phyloP scores from a whole-genome alignment of 1,140 invertebrate species.

The Drosophila jambulina region DNA sequence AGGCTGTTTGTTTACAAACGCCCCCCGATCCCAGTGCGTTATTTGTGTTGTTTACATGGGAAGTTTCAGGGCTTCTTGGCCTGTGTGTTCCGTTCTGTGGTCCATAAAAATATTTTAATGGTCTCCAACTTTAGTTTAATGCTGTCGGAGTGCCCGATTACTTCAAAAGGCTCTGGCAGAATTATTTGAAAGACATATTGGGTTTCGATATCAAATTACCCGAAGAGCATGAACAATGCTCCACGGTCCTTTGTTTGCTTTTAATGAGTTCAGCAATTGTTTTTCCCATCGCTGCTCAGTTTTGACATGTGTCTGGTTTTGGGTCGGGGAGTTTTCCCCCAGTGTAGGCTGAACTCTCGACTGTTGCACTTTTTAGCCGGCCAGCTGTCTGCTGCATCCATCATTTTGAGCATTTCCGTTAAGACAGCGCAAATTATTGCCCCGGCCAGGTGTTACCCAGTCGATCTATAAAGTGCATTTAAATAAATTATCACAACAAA shows the following conservation, averaged over 20 bases:
- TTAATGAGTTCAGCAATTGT: slow-evolving; percentile 73
- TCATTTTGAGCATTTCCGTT: slow-evolving; percentile 55
- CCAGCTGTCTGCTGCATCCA: slow-evolving; percentile 50
- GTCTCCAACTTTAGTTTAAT: slow-evolving; percentile 36
- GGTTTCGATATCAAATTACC: slow-evolving; percentile 71
- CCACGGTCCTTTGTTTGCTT: slow-evolving; percentile 60
- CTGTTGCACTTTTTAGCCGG: slow-evolving; percentile 25
- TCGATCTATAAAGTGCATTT: slow-evolving; percentile 72
- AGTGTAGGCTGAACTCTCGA: slow-evolving; percentile 31
- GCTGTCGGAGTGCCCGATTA: slow-evolving; percentile 56
- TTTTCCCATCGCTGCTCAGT: slow-evolving; percentile 33
- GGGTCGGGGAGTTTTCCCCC: slow-evolving; percentile 12
- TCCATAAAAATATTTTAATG: slow-evolving; percentile 69
- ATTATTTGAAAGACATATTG: slow-evolving; percentile 63
- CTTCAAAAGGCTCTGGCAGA: slow-evolving; percentile 64
- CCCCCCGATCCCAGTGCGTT: slow-evolving; percentile 5
- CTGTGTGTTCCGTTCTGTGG: slow-evolving; percentile 50
- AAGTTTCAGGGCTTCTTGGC: slow-evolving; percentile 30
- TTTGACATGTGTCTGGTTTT: slow-evolving; percentile 65
- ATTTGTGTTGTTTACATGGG: slow-evolving; percentile 47
- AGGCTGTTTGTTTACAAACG: slow-evolving; percentile 40
- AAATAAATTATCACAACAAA: slow-evolving; percentile 75
- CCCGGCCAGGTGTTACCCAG: slow-evolving; percentile 56
- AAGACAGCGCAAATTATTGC: slow-evolving; percentile 53
- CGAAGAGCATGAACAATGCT: slow-evolving; percentile 47